Base-by-base conservation (phyloP, 2,888 invertebrate genomes). In the Drosophila longiperda region DNA sequence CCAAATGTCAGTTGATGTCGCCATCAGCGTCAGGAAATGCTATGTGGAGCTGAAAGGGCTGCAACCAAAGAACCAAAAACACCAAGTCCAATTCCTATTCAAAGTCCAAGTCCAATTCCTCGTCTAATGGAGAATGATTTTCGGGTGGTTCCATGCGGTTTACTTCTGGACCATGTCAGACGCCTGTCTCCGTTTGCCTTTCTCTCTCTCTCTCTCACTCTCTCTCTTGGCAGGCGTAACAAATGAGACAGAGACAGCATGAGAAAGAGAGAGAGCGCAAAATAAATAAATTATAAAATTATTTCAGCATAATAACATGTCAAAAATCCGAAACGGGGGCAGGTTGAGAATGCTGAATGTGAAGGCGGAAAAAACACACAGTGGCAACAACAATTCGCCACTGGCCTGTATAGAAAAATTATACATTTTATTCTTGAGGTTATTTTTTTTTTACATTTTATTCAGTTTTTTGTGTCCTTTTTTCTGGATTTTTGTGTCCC, bases 261-360 rank as follows among this genome's bases (percentile, higher is more conserved):
- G 20, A 7, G 54, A 53, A 54, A 52, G 32, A 29, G 32, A 29
- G 63, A 26, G 58, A 66, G 59, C 53, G 71, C 67, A 87, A 87
- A 91, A 88, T 90, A 92, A 92, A 92, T 92, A 92, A 91, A 92
- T 92, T 92, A 91, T 92, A 92, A 92, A 92, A 92, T 92, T 91
- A 92, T 91, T 92, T 92, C 90, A 83, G 91, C 90, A 91, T 92
- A 92, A 91, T 92, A 91, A 91, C 91, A 91, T 92, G 92, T 92
- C 92, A 89, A 85, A 85, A 83, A 75, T 78, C 62, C 68, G 57
- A 60, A 63, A 68, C 63, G 54, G 65, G 53, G 32, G 57, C 29
- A 57, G 57, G 57, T 45, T 32, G 29, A 15, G 32, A 32, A 12
- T n/a, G n/a, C 32, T 32, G 12, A 36, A 42, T 49, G 34, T 11